Evolutionary conservation across 2,797 vertebrate genomes (phyloP), one percentile per base, ranked within the genome.

Genomic region (Zenarchopterus dispar): DNA sequence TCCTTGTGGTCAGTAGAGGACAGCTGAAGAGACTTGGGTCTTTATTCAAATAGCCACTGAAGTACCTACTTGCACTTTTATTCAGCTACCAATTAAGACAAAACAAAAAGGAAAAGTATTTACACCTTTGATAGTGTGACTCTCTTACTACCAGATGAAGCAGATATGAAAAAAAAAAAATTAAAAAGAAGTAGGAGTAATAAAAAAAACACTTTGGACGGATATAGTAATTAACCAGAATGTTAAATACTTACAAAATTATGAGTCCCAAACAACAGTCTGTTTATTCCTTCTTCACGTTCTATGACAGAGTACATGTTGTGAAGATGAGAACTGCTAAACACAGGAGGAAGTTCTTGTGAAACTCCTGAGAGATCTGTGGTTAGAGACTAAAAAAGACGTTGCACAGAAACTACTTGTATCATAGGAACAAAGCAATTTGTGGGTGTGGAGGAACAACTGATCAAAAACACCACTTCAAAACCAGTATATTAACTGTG

Each of bases 401-500:
- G 18, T 36, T 65, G 28, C 18, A 36, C 54, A 51, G 55, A 63
- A 70, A 54, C 59, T 49, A 23, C 67, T 59, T 79, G 54, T 56
- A 75, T 84, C 46, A 60, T 21, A 65, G 24, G 43, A 76, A 84
- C 73, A 74, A 82, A 84, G 72, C 42, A 19, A 26, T 36, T 62
- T 51, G 70, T 76, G 67, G 80, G 79, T 74, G 79, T 48, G 21
- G 31, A 73, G 49, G 39, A 81, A 69, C 61, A 83, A 84, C 74
- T 74, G 85, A 86, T 76, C 41, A 77, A 89, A 87, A 47, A 77
- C 80, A 84, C 78, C 84, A 77, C 80, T 85, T 64, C 73, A 81
- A 88, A 85, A 24, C 24, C 24, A 24, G 24, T 24, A 24, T 24
- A 24, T 24, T 5, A 24, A 2, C 24, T 24, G 24, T 24, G 24